Evolutionary conservation across 2,113 vertebrate species (phyloP).

Genomic region (Cervus canadensis): DNA sequence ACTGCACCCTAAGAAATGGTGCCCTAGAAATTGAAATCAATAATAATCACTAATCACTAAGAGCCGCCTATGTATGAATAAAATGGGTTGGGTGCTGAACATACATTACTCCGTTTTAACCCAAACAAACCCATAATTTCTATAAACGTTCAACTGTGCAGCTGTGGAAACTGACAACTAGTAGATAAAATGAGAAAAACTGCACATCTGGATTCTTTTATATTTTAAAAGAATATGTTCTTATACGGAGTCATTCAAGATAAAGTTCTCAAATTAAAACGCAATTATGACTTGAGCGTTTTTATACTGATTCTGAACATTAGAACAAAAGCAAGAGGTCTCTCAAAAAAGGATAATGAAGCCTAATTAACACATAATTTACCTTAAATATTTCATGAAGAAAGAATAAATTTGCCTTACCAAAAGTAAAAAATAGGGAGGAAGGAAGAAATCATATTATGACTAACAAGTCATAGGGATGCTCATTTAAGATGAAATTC

Average conservation of each 20-base stretch:
- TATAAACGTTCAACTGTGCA: background rate
- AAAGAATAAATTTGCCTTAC: background rate
- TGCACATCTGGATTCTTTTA: background rate
- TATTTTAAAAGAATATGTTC: background rate
- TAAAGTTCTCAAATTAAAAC: constrained; percentile 27
- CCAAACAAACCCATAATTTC: background rate
- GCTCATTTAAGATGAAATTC: constrained; percentile 5
- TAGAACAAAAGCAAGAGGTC: background rate
- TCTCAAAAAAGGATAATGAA: background rate
- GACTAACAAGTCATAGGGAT: background rate
- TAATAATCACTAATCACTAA: background rate
- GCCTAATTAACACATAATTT: background rate
- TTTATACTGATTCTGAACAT: background rate
- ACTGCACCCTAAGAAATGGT: background rate
- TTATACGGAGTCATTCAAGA: background rate
- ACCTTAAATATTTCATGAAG: background rate
- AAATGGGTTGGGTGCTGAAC: background rate
- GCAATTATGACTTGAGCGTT: background rate
- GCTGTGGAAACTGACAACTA: background rate
- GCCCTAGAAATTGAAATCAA: background rate
- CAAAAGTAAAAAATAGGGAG: background rate
- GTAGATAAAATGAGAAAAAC: background rate
- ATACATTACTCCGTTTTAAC: background rate
- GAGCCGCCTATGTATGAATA: background rate
- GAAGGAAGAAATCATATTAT: background rate